A percentile compares a stretch with the other conserved stretches of the same genome.
Conservation (phyloP, 2,113 vertebrate genomes). For the Procavia capensis region DNA sequence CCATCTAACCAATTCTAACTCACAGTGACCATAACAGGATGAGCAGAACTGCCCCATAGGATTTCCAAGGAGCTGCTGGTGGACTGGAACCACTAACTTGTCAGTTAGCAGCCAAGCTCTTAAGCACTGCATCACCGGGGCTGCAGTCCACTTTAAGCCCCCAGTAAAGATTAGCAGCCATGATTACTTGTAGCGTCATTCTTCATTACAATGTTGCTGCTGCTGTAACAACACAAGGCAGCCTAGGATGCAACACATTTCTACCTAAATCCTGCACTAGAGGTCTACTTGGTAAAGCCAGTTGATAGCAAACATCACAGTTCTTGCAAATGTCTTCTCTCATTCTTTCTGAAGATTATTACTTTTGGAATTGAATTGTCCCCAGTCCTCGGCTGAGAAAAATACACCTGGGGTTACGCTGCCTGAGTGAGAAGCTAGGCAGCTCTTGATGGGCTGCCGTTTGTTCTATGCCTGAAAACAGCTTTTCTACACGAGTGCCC, state of each 20-base stretch:
- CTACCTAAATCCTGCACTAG: background rate
- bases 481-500: slow-evolving; percentile 47
- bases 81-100: too few species aligned
- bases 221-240: background rate
- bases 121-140: too few species aligned
- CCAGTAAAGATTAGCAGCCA: background rate
- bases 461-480: slow-evolving; percentile 55
- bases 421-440: background rate
- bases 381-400: slow-evolving; percentile 18
- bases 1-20: too few species aligned
- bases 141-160: background rate
- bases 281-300: background rate
- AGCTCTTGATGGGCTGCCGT: background rate
- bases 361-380: slow-evolving; percentile 28
- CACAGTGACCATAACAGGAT: too few species aligned
- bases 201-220: background rate
- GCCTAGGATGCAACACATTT: background rate
- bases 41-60: too few species aligned
- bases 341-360: slow-evolving; percentile 44
- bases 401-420: background rate
- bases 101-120: too few species aligned
- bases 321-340: slow-evolving; percentile 33
- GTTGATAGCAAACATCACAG: slow-evolving; percentile 28
- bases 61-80: too few species aligned
- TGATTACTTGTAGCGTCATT: background rate